Conservation (phyloP, 2,888 invertebrate genomes). For the Orthosia gracilis region DNA sequence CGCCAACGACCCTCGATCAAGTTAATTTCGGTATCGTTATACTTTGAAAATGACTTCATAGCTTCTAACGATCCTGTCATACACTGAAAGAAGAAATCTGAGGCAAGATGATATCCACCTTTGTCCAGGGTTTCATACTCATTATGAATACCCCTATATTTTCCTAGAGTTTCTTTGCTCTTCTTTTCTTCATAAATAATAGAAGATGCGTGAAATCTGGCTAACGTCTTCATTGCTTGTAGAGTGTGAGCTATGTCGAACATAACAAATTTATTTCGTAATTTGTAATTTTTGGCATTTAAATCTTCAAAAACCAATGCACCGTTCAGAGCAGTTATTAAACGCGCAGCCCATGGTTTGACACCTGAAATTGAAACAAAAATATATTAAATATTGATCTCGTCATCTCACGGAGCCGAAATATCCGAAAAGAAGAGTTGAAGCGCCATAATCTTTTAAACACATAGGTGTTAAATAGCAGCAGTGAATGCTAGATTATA, state of each 20-base stretch:
- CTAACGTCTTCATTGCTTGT: constrained; percentile 85
- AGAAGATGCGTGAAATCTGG: constrained; percentile 89
- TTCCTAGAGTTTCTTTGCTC: constrained; percentile 73
- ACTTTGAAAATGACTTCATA: constrained; percentile 80
- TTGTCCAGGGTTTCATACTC: constrained; percentile 74
- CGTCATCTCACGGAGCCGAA: neutral
- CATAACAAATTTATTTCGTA: constrained; percentile 79
- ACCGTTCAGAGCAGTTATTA: constrained; percentile 77
- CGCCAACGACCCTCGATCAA: constrained; percentile 78
- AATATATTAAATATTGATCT: too few relatives aligned
- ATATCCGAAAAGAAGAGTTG: too few relatives aligned
- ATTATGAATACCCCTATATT: constrained; percentile 76
- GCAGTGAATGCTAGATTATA: too few relatives aligned
- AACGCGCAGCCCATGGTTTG: constrained; percentile 81
- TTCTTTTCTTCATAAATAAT: constrained; percentile 88
- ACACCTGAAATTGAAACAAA: constrained; percentile 72
- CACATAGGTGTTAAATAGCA: too few relatives aligned
- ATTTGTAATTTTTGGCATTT: constrained; percentile 76
- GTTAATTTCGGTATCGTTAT: constrained; percentile 68
- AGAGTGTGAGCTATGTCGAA: constrained; percentile 88
- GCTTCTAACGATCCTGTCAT: constrained; percentile 81
- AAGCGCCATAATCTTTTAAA: too few relatives aligned
- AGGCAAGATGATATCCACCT: constrained; percentile 76
- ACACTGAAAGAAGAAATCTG: constrained; percentile 83
- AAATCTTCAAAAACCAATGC: constrained; percentile 87